phyloP scores from a whole-genome alignment of 1,140 invertebrate genomes.

The Vanessa tameamea region DNA sequence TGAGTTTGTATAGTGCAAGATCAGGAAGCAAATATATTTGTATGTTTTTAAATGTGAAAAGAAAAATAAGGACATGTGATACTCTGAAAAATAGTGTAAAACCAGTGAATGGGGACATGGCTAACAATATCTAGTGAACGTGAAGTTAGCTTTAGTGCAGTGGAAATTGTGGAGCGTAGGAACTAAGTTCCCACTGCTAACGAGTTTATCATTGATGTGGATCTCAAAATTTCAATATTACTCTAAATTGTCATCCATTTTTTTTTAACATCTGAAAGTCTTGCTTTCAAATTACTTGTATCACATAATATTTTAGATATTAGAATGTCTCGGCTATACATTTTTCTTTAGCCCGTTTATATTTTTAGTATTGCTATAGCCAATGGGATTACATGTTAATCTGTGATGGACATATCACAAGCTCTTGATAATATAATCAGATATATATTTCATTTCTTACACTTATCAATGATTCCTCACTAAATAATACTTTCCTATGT shows the following conservation, averaged over 20 bases:
- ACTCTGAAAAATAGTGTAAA: conserved; percentile 60
- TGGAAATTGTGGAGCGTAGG: conserved; percentile 50
- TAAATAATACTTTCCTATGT: background rate
- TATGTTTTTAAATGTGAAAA: conserved; percentile 76
- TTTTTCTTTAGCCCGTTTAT: conserved; percentile 63
- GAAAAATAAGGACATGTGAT: conserved; percentile 78
- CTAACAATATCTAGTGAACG: conserved; percentile 60
- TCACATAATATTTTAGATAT: conserved; percentile 51
- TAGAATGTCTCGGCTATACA: conserved; percentile 41
- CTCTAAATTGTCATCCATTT: conserved; percentile 22
- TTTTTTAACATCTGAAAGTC: conserved; percentile 40
- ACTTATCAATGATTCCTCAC: conserved; percentile 18
- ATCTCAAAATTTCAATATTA: conserved; percentile 55
- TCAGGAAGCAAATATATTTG: conserved; percentile 74
- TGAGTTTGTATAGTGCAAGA: conserved; percentile 83
- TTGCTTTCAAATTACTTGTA: conserved; percentile 46
- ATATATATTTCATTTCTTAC: conserved; percentile 13
- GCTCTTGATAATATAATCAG: conserved; percentile 13
- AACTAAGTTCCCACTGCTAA: conserved; percentile 59
- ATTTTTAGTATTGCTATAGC: conserved; percentile 53
- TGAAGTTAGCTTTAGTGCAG: conserved; percentile 65
- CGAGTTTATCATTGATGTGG: conserved; percentile 47
- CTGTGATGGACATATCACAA: conserved; percentile 36
- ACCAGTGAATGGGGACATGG: conserved; percentile 69
- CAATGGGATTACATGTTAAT: conserved; percentile 28